Base-by-base conservation (phyloP, 2,797 vertebrate species). In the Girardinus metallicus region DNA sequence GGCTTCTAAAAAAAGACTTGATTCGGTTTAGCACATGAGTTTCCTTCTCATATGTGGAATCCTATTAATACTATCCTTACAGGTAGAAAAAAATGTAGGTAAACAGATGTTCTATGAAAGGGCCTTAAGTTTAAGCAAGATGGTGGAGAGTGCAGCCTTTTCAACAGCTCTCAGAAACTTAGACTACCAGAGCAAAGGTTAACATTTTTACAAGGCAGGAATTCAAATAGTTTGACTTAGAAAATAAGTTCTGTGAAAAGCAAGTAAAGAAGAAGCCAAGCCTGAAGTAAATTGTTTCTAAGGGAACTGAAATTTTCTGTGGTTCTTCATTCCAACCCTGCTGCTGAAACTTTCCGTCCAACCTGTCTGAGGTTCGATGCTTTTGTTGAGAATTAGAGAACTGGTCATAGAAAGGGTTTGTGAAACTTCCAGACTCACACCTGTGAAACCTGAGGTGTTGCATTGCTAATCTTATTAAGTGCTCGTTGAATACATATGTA, bases 341-440 rank as follows among this genome's bases (percentile, higher is more conserved):
- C 29, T 15, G 13, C 13, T 72, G 43, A 72, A 72, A 72, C 68
- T n/a, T 71, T 43, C 68, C 26, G n/a, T 16, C 68, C 39, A 13
- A 71, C 68, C 68, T 46, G 43, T 72, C n/a, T 72, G 26, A 46
- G 26, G 6, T 44, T 8, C 1, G n/a, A 18, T 44, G 11, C 43
- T 71, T 44, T 26, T 44, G 26, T 23, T 44, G 68, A 43, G 41
- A 44, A 43, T 44, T 71, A 44, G 68, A 71, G 68, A 70, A 70
- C 41, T 44, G 68, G 68, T 70, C 39, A 43, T n/a, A 70, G 23
- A 44, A 71, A 29, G n/a, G 26, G 39, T 71, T 43, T 29, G 68
- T 71, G 68, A 71, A 71, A 71, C 41, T 46, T 46, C 41, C 43
- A 46, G n/a, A 46, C 44, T 46, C 26, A 46, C 68, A 72, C 68